Conservation (phyloP, 2,888 invertebrate genomes). For the Odiellus spinosus region DNA sequence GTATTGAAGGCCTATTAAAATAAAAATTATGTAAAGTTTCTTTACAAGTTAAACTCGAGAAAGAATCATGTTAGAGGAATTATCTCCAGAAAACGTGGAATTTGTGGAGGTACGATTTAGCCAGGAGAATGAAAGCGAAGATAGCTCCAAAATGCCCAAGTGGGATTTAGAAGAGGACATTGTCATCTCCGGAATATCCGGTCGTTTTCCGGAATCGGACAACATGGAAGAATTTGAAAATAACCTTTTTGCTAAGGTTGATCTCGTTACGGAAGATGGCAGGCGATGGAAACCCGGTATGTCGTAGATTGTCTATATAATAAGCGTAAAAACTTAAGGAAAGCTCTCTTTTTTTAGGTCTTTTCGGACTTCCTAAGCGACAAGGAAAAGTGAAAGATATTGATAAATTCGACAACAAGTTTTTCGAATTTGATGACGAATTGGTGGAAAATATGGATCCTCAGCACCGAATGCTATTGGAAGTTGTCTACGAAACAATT, state of each 20-base stretch:
- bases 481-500: conserved; percentile 73
- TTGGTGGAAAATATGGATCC: conserved; percentile 84
- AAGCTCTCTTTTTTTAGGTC: conserved; percentile 39
- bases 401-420: conserved; percentile 62
- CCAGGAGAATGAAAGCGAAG: too few species aligned
- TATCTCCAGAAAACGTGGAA: too few species aligned
- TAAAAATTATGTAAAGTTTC: too few species aligned
- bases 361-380: conserved; percentile 59
- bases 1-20: too few species aligned
- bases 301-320: too few species aligned
- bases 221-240: conserved; percentile 76
- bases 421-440: conserved; percentile 75
- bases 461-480: conserved; percentile 70
- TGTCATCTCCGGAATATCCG: conserved; percentile 61
- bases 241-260: background rate
- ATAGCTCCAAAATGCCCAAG: too few species aligned
- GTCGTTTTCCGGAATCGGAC: conserved; percentile 76
- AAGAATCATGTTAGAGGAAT: too few species aligned
- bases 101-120: too few species aligned
- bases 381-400: conserved; percentile 50
- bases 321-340: too few species aligned
- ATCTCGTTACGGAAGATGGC: conserved; percentile 74
- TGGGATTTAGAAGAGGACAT: conserved; percentile 46
- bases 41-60: too few species aligned
- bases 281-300: conserved; percentile 67